These are phyloP conservation scores for Drosophila triauraria DNA, from an alignment of 1,140 invertebrate genomes.

Conservation along the genomic window DNA sequence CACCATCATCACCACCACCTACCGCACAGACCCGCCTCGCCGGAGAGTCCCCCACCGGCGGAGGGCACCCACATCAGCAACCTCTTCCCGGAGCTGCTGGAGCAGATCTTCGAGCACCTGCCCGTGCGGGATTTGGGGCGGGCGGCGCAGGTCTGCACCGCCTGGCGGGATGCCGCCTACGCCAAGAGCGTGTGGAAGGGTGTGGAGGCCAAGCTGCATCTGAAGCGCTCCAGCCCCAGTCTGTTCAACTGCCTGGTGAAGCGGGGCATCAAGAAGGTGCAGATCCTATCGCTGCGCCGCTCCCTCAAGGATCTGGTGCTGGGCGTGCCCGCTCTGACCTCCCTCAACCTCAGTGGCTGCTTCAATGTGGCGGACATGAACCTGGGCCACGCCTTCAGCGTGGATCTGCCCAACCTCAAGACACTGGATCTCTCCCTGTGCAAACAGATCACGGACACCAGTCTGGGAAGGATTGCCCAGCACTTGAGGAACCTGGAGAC, in stretches of 20 bases:
- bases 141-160: conserved; percentile 94
- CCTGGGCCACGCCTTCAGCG: conserved; percentile 92
- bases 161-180: conserved; percentile 96
- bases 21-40: conserved; percentile 86
- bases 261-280: conserved; percentile 94
- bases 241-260: conserved; percentile 94
- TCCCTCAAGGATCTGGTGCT: conserved; percentile 94
- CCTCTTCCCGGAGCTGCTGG: conserved; percentile 96
- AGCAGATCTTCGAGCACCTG: conserved; percentile 95
- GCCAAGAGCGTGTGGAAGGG: conserved; percentile 96
- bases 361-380: conserved; percentile 95
- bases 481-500: conserved; percentile 94
- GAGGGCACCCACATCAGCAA: conserved; percentile 93
- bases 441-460: conserved; percentile 96
- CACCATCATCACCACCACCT: conserved; percentile 77
- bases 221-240: conserved; percentile 92
- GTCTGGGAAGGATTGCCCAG: conserved; percentile 93
- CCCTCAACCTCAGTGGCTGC: conserved; percentile 96
- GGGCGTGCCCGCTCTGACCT: conserved; percentile 94
- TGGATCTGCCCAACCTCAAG: conserved; percentile 90
- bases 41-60: conserved; percentile 73
- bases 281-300: conserved; percentile 93
- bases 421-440: conserved; percentile 95
- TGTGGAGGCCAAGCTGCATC: conserved; percentile 95
- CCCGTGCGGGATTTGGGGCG: conserved; percentile 95